phyloP scores from a whole-genome alignment of 2,888 invertebrate species.

The Allygus modestus region DNA sequence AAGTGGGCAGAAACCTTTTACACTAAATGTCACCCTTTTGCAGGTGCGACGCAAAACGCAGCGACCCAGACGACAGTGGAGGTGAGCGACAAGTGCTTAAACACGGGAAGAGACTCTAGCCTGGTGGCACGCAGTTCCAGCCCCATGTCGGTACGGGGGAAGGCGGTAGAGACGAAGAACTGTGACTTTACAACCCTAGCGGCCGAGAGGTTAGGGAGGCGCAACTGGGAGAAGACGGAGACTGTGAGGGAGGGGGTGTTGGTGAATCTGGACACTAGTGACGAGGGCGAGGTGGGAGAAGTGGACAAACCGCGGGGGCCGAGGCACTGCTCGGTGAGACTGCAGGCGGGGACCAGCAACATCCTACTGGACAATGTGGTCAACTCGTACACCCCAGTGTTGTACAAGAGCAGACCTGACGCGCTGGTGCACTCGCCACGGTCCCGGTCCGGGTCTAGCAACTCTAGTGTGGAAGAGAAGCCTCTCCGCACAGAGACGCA shows the following conservation, averaged over 20 bases:
- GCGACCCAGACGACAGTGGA: conserved; percentile 24
- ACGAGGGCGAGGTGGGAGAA: conserved; percentile 46
- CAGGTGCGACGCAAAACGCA: conserved; percentile 29
- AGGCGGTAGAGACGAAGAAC: conserved; percentile 24
- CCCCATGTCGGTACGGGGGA: conserved; percentile 60
- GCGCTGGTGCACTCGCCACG: conserved; percentile 53
- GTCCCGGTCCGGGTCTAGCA: conserved; percentile 41
- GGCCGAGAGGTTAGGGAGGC: conserved; percentile 41
- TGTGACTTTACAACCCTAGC: conserved; percentile 58
- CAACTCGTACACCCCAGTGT: conserved; percentile 78
- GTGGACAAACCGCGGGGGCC: conserved; percentile 76
- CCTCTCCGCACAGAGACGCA: conserved; percentile 60
- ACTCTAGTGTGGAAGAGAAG: neutral
- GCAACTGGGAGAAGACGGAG: conserved; percentile 39
- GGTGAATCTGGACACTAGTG: conserved; percentile 65
- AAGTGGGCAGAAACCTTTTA: too few relatives aligned
- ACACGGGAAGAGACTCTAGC: neutral
- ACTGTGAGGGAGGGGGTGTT: conserved; percentile 66
- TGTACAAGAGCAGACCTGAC: conserved; percentile 59
- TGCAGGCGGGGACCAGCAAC: conserved; percentile 88
- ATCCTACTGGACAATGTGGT: conserved; percentile 86
- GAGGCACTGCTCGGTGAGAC: conserved; percentile 85
- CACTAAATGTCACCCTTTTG: neutral
- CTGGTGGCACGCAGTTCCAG: conserved; percentile 55
- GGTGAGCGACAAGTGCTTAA: conserved; percentile 41